These are phyloP conservation scores for Chaetops frenatus DNA, from an alignment of 2,113 vertebrate species.

Conservation along the genomic window DNA sequence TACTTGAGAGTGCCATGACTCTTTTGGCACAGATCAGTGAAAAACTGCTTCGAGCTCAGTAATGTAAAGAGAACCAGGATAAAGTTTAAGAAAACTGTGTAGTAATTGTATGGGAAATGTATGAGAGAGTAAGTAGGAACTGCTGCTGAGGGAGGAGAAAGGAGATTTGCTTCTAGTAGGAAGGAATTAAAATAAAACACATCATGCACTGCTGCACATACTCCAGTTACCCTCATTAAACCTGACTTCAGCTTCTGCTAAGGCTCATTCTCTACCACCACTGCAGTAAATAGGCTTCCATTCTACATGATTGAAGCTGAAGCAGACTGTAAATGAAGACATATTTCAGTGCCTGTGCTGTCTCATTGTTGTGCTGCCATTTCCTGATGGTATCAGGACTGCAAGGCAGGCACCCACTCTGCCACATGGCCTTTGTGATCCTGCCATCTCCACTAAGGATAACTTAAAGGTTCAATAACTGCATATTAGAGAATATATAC, in stretches of 20 bases:
- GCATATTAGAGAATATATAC: not conserved
- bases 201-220: not conserved
- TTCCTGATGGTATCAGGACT: not conserved
- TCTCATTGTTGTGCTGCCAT: not conserved
- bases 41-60: not conserved
- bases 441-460: not conserved
- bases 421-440: not conserved
- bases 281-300: not conserved
- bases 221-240: not conserved
- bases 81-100: not conserved
- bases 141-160: not conserved
- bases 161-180: not conserved
- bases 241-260: not conserved
- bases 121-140: not conserved
- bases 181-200: not conserved
- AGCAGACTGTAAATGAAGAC: not conserved
- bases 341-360: not conserved
- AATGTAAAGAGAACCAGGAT: not conserved
- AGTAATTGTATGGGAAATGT: not conserved
- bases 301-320: not conserved
- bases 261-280: not conserved
- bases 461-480: not conserved
- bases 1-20: fast-evolving
- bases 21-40: not conserved
- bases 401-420: not conserved